Evolutionary conservation across 2,888 invertebrate species (phyloP).

Genomic region (Tetranychus truncatus): DNA sequence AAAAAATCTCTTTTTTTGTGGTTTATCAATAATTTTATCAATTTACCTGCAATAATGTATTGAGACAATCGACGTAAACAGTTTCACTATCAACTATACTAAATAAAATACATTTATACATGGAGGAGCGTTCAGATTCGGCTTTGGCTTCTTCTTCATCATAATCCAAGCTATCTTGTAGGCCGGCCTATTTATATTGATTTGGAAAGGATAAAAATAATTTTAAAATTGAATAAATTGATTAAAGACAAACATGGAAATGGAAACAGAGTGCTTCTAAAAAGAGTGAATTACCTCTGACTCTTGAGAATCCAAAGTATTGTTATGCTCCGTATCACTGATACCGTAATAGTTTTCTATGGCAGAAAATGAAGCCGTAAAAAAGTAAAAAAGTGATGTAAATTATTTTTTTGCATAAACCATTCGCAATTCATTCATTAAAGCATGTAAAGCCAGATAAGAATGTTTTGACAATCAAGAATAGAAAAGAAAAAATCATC

Average conservation of each 20-base stretch:
- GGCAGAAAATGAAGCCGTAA: neutral
- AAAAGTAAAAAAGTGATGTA: neutral
- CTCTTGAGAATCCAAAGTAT: conserved; percentile 3
- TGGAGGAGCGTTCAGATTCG: conserved; percentile 58
- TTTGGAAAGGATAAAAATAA: neutral
- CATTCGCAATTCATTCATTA: neutral
- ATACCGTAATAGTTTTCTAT: conserved; percentile 8
- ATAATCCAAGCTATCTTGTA: neutral
- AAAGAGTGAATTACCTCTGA: conserved; percentile 5
- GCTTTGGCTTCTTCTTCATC: conserved; percentile 29
- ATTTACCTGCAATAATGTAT: conserved; percentile 52
- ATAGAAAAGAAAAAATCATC: conserved; percentile 4
- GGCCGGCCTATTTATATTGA: neutral
- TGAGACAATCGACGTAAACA: conserved; percentile 70
- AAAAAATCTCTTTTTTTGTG: neutral
- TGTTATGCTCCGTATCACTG: conserved; percentile 3
- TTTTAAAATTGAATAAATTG: neutral
- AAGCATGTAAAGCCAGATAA: neutral
- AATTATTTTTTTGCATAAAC: neutral
- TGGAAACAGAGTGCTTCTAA: neutral
- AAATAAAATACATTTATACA: conserved; percentile 68
- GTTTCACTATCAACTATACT: conserved; percentile 81
- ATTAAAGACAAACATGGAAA: neutral
- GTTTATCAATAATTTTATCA: conserved; percentile 5
- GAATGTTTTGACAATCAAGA: neutral